Evolutionary conservation across 2,797 vertebrate species (phyloP), one percentile per base, ranked within the genome.

Genomic region (Chaetodon trifasciatus): DNA sequence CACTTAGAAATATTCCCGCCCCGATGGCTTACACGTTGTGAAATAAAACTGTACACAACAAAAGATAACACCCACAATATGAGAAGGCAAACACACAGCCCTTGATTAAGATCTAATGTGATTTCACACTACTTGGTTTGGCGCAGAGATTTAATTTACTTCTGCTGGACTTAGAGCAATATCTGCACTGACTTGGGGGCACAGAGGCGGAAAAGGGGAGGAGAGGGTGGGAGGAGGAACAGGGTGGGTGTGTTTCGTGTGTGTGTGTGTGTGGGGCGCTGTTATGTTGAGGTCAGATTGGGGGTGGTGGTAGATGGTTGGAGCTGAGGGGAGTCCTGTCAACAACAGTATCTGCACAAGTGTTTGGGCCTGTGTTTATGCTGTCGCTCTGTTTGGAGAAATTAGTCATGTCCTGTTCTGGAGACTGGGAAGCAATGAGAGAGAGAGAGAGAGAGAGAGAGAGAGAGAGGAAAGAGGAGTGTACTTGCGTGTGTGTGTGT

Each of bases 21-120:
- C 2, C 64, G 52, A 56, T 1, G 12, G 39, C 66, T 66, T 42
- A 49, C 52, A 55, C 50, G 50, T 13, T 67, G 7, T 65, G 58
- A 52, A 76, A 65, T 60, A 32, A 57, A 86, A 83, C 47, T 32
- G 40, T 44, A 53, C 44, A 53, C 60, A 80, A 79, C 52, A 72
- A 74, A 87, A 74, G 66, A 79, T 73, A 84, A 86, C 75, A 78
- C 50, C 63, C 57, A 57, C 83, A 77, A 79, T 74, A 47, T 42
- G 56, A 64, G 60, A 44, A 69, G 76, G 81, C 81, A 68, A 88
- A 88, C 79, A 94, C 91, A 91, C 89, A 70, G 91, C 73, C 42
- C 37, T 76, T 90, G 91, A 94, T 94, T 91, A 89, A 89, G 88
- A 94, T 92, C 92, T 92, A 92, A 93, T 92, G 88, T 88, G 90